Base-by-base conservation (phyloP, 1,140 invertebrate species). In the Mylabris phalerata region DNA sequence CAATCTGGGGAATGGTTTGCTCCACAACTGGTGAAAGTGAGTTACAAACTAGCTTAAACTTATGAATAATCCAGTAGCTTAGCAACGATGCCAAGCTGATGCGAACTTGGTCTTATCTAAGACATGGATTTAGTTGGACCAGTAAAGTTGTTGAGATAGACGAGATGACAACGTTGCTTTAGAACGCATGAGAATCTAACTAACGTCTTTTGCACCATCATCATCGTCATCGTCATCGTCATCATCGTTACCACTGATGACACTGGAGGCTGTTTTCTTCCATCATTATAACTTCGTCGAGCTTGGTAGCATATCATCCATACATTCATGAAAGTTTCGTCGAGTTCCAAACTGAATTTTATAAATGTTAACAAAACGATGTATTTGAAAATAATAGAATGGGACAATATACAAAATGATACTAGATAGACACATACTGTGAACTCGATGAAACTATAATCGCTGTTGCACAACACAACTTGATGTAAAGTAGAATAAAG, bases 41-140 rank as follows among this genome's bases (percentile, higher is more conserved):
- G 66, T 68, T 70, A 64, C 65, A 64, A 67, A 67, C 63, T 65
- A 67, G 65, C 66, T 70, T 64, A 70, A 70, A 70, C 62, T 70
- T 63, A 68, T 70, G 67, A 69, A 69, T 69, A 69, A 69, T 69
- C 67, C 67, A 64, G 63, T 56, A 65, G 67, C 67, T 69, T 69
- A 69, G 66, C 67, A 65, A 55, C 62, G 67, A 69, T 52, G 66
- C 67, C 64, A 66, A 67, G 67, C 67, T 62, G 62, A 64, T 67
- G 62, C 66, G 66, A 67, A 66, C 62, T 63, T 63, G 55, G 64
- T 56, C 57, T 69, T 69, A 69, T 69, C 67, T 69, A 69, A 69
- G 67, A 59, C 67, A 51, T 47, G 67, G 67, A 67, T 69, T 67
- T 64, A 60, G 59, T 62, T 52, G 57, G 51, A 50, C 40, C 55